Percentiles rank a stretch among this genome's conserved stretches.
Conservation (phyloP, 64 coral and sea anemone genomes). For the Stichodactyla mertensii region DNA sequence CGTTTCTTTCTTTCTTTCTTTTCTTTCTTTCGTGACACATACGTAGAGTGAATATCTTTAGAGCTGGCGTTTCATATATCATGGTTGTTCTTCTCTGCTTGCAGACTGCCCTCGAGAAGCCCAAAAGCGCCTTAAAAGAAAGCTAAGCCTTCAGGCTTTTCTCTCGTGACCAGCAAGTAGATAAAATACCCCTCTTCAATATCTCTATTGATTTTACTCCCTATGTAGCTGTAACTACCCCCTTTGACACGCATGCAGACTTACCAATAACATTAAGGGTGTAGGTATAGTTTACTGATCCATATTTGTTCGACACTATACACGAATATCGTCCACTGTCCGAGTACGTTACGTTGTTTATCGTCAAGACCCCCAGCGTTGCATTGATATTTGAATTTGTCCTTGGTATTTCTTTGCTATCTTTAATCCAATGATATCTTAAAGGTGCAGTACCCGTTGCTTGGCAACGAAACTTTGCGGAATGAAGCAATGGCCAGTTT, state of each 20-base stretch:
- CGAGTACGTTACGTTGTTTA: constrained; percentile 28
- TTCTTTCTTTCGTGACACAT: too few species aligned
- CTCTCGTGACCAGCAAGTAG: too few species aligned
- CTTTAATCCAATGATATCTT: constrained; percentile 51
- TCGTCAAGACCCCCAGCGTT: constrained; percentile 20
- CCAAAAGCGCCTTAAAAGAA: too few species aligned
- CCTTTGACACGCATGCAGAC: not conserved
- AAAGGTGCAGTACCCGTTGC: constrained; percentile 45
- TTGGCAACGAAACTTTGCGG: constrained; percentile 32
- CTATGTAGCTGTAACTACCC: not conserved
- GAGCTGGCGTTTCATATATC: too few species aligned
- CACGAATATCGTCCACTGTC: constrained; percentile 56
- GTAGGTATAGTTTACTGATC: constrained; percentile 40
- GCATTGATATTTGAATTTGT: constrained; percentile 28
- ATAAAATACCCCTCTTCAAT: too few species aligned
- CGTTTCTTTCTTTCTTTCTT: too few species aligned
- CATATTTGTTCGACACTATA: constrained; percentile 47
- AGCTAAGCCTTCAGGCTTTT: too few species aligned
- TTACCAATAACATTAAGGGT: constrained; percentile 55
- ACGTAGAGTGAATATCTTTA: too few species aligned
- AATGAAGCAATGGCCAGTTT: constrained; percentile 32
- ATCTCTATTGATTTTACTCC: too few species aligned
- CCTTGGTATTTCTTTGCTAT: constrained; percentile 17
- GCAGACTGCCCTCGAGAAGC: too few species aligned
- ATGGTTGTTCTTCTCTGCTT: too few species aligned